Base-by-base conservation (phyloP, 1,140 invertebrate genomes). In the Bombus terrestris region DNA sequence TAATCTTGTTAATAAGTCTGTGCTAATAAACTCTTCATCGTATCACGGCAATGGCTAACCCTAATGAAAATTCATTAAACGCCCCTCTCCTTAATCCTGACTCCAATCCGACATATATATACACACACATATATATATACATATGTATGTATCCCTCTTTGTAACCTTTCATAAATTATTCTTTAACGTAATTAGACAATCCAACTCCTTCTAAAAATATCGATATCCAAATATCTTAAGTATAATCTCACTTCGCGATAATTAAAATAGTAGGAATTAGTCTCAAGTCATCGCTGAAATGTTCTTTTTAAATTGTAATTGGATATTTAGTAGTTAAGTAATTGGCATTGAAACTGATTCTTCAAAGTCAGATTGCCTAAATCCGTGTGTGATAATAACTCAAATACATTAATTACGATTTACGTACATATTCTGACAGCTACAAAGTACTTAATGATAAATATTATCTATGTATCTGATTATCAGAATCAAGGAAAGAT, bases 131-230 rank as follows among this genome's bases (percentile, higher is more conserved):
- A 69, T 66, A 47, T 79, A 83, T 77, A 72, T 71, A 81, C 79
- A 68, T 84, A 75, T 82, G n/a, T 88, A 88, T 90, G 88, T 86
- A 90, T 86, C 86, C 86, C 72, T 90, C 74, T 86, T 86, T 87
- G 59, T 80, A 90, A 87, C 77, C 13, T 66, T 85, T 88, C 71
- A 12, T 73, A 43, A 53, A 91, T 53, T 88, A 86, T 35, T 76
- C 66, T 79, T 83, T 76, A 66, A 69, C 53, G 77, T 43, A 35
- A 88, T 81, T 86, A 66, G 81, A 86, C 68, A 83, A 88, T 86
- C 83, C 89, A 86, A 88, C 83, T 82, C 37, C 32, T n/a, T 64
- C n/a, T 86, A 83, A 75, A 81, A 85, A 62, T 53, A 53, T 64
- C 73, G 74, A 74, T 10, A 10, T 13, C 22, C 25, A 77, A 68